Conservation (phyloP, 2,797 vertebrate genomes). For the Cyclopterus lumpus region DNA sequence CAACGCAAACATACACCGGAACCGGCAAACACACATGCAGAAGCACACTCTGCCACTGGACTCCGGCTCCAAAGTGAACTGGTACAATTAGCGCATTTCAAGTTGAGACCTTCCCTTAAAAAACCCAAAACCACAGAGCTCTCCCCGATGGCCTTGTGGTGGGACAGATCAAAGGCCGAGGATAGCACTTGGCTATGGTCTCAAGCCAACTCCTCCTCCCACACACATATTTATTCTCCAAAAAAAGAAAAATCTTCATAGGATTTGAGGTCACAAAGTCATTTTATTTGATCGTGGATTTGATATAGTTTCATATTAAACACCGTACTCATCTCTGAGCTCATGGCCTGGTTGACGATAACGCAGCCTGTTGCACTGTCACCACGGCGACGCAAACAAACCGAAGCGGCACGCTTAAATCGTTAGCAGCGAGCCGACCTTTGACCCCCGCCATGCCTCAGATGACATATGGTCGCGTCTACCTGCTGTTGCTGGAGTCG, state of each 20-base stretch:
- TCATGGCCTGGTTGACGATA: not conserved
- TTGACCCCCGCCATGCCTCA: slow-evolving; percentile 57
- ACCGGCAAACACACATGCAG: not conserved
- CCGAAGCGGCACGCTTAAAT: slow-evolving; percentile 52
- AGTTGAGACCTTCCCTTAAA: slow-evolving; percentile 30
- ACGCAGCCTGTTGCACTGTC: slow-evolving; percentile 45
- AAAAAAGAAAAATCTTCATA: not conserved
- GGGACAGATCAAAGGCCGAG: slow-evolving; percentile 21
- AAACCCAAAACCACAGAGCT: slow-evolving; percentile 52
- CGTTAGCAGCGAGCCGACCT: slow-evolving; percentile 60
- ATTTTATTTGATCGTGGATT: slow-evolving; percentile 5
- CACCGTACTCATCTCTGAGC: slow-evolving; percentile 7
- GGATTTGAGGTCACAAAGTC: too few species aligned
- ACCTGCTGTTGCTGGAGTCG: slow-evolving; percentile 70
- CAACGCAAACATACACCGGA: not conserved
- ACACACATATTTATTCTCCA: not conserved
- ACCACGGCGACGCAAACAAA: slow-evolving; percentile 60
- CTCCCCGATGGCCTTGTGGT: slow-evolving; percentile 30
- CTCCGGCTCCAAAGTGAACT: not conserved
- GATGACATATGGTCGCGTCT: slow-evolving; percentile 61
- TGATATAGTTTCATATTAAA: not conserved
- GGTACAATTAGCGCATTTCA: slow-evolving; percentile 30
- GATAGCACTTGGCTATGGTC: slow-evolving; percentile 39
- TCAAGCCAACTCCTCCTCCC: slow-evolving; percentile 43
- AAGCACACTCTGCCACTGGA: not conserved